Evolutionary conservation across 2,797 vertebrate genomes (phyloP).

Genomic region (Scomberomorus guttatus): DNA sequence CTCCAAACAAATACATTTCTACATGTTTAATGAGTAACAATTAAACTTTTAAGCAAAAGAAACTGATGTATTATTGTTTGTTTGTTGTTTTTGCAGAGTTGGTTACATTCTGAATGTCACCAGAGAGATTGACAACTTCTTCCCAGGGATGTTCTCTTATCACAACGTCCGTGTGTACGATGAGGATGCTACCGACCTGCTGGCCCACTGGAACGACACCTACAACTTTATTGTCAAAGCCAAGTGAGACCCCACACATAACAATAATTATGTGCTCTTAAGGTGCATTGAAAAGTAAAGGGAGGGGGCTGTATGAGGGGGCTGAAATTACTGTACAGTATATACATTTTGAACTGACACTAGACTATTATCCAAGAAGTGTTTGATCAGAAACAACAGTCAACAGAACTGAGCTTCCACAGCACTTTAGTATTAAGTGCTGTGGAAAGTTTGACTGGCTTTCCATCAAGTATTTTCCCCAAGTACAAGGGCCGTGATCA

Average conservation of each 20-base stretch:
- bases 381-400: background rate
- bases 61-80: background rate
- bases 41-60: background rate
- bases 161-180: conserved; percentile 96
- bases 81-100: conserved; percentile 83
- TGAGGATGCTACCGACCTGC: conserved; percentile 93
- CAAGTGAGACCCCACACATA: conserved; percentile 85
- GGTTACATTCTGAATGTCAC: conserved; percentile 96
- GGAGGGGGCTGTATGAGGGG: background rate
- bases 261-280: background rate
- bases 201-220: conserved; percentile 97
- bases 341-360: background rate
- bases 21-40: background rate
- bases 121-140: conserved; percentile 97
- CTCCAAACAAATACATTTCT: conserved; percentile 3
- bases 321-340: background rate
- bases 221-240: conserved; percentile 98
- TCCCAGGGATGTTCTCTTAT: conserved; percentile 93
- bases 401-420: background rate
- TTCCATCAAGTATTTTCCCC: conserved; percentile 20
- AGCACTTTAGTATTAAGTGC: background rate
- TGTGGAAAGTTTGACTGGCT: conserved; percentile 10
- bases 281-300: background rate
- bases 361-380: background rate
- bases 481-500: background rate